A percentile compares a stretch with the other conserved stretches of the same genome.
Evolutionary conservation across 2,797 vertebrate species (phyloP).

Genomic region (Tamandua tetradactyla): DNA sequence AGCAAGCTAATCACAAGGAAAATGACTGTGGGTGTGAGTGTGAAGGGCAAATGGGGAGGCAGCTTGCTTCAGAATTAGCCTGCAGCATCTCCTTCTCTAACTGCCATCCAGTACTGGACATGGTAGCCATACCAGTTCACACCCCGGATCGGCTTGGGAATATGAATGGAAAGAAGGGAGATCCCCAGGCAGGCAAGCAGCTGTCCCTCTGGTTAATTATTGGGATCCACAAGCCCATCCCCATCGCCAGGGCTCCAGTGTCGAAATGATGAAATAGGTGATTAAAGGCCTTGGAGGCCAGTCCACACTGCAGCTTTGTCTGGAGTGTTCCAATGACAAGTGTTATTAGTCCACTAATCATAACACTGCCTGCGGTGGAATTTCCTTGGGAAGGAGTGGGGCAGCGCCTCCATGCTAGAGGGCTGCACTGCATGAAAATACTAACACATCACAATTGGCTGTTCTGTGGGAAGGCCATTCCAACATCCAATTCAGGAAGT

Average conservation of each 20-base stretch:
- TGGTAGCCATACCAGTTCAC: slow-evolving; percentile 66
- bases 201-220: slow-evolving; percentile 79
- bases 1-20: slow-evolving; percentile 56
- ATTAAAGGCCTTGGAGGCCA: slow-evolving; percentile 81
- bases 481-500: slow-evolving; percentile 78
- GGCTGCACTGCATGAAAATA: slow-evolving; percentile 69
- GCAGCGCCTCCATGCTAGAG: slow-evolving; percentile 79
- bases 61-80: slow-evolving; percentile 42
- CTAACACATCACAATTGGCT: slow-evolving; percentile 78
- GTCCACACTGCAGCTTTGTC: slow-evolving; percentile 81
- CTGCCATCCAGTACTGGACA: slow-evolving; percentile 11
- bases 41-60: slow-evolving; percentile 13
- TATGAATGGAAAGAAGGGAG: slow-evolving; percentile 78
- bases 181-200: slow-evolving; percentile 73
- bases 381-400: slow-evolving; percentile 82
- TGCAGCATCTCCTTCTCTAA: slow-evolving; percentile 42
- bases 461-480: slow-evolving; percentile 75
- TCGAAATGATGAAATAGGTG: slow-evolving; percentile 82
- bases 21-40: background rate
- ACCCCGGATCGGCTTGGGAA: slow-evolving; percentile 55
- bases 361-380: slow-evolving; percentile 82
- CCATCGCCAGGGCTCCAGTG: slow-evolving; percentile 77
- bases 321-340: slow-evolving; percentile 80
- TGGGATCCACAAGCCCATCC: slow-evolving; percentile 74
- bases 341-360: slow-evolving; percentile 82